phyloP scores from a whole-genome alignment of 2,113 vertebrate species.

The Pachyramphus minor region DNA sequence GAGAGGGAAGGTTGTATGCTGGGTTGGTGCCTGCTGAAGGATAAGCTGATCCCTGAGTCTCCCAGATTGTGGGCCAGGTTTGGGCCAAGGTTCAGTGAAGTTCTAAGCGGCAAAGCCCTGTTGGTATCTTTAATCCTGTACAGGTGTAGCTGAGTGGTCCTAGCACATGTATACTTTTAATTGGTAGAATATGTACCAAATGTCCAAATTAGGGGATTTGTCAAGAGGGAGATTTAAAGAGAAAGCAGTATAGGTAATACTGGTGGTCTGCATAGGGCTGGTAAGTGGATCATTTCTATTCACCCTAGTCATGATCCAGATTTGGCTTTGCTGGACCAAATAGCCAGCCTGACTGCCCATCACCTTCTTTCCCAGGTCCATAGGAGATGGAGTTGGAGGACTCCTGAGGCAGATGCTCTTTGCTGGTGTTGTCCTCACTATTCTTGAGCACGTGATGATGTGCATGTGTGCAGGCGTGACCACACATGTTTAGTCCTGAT shows the following conservation, averaged over 20 bases:
- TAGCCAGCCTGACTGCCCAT: not conserved
- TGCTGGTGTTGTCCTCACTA: not conserved
- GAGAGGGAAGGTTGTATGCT: not conserved
- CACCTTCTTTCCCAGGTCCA: not conserved
- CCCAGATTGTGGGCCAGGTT: not conserved
- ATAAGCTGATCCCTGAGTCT: not conserved
- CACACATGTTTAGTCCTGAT: not conserved
- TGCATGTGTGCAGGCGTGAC: fast-evolving
- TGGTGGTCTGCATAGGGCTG: not conserved
- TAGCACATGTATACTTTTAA: not conserved
- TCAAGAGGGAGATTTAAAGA: not conserved
- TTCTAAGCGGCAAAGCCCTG: not conserved
- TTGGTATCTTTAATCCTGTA: not conserved
- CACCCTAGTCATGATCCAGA: fast-evolving
- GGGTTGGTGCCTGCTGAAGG: not conserved
- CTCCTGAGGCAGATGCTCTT: not conserved
- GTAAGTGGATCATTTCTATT: not conserved
- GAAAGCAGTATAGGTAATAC: not conserved
- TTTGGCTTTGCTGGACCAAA: not conserved
- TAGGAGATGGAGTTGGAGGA: not conserved
- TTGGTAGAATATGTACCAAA: not conserved
- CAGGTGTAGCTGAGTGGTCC: not conserved
- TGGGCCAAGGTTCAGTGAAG: not conserved
- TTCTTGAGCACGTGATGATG: not conserved
- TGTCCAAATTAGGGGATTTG: not conserved